phyloP scores from a whole-genome alignment of 2,113 vertebrate species.

The Condylura cristata region DNA sequence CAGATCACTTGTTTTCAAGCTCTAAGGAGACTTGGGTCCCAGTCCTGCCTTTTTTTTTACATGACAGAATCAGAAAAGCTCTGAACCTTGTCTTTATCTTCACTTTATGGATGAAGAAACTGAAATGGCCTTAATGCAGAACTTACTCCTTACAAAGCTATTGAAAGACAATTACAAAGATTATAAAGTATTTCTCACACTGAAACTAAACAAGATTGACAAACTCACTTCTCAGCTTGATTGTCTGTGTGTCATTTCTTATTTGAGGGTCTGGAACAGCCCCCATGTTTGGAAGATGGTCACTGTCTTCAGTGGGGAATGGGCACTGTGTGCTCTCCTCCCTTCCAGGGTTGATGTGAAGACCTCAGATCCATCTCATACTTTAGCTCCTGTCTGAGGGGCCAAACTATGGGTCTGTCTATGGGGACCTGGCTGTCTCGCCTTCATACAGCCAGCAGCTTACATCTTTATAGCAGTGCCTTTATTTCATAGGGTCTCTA shows the following conservation, averaged over 20 bases:
- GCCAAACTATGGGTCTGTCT: neutral
- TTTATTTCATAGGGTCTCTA: neutral
- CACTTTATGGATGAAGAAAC: neutral
- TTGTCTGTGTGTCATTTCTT: neutral
- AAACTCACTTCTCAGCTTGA: neutral
- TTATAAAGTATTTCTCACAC: slow-evolving; percentile 13
- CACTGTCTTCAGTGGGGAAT: neutral
- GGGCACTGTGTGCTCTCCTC: neutral
- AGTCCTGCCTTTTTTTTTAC: neutral
- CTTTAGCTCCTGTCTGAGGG: slow-evolving; percentile 6
- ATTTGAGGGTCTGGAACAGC: neutral
- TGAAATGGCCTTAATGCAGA: slow-evolving; percentile 31
- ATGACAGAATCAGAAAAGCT: neutral
- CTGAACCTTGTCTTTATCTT: slow-evolving; percentile 31
- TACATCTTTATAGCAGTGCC: neutral
- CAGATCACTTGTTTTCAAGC: neutral
- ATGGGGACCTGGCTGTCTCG: neutral
- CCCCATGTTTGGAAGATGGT: neutral
- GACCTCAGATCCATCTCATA: neutral
- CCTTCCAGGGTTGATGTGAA: neutral
- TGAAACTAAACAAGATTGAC: slow-evolving; percentile 12
- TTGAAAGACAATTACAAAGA: neutral
- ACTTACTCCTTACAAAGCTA: neutral
- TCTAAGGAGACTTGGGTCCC: neutral
- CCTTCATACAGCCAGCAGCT: neutral